These are phyloP conservation scores for Aix galericulata DNA, from an alignment of 2,113 vertebrate species.

Conservation along the genomic window DNA sequence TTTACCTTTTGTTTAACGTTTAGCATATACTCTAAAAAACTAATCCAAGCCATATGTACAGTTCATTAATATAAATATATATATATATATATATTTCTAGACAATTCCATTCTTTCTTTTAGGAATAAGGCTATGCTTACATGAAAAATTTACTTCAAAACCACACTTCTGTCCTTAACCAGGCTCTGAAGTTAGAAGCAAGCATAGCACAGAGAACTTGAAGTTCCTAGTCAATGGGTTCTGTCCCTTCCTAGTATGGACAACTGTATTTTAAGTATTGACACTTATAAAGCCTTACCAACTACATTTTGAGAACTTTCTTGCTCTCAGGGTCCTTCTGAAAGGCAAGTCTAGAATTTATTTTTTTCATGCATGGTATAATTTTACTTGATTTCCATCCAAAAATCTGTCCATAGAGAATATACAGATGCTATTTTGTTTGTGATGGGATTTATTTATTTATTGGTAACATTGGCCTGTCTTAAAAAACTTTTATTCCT, in stretches of 20 bases:
- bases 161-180: neutral
- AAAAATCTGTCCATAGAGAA: neutral
- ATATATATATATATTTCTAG: neutral
- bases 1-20: neutral
- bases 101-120: neutral
- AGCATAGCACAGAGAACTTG: neutral
- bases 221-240: neutral
- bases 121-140: neutral
- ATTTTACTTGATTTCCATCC: neutral
- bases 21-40: neutral
- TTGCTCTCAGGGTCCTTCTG: neutral
- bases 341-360: neutral
- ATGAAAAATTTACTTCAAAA: neutral
- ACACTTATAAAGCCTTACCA: neutral
- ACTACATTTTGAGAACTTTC: neutral
- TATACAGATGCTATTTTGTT: neutral
- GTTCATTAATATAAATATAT: neutral
- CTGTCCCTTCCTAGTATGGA: neutral
- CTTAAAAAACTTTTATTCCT: neutral
- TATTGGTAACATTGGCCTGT: neutral
- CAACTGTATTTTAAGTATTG: neutral
- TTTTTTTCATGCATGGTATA: neutral
- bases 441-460: neutral
- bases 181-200: neutral
- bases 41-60: neutral